phyloP scores from a whole-genome alignment of 2,888 invertebrate genomes.

The Orchesellides sinensis region DNA sequence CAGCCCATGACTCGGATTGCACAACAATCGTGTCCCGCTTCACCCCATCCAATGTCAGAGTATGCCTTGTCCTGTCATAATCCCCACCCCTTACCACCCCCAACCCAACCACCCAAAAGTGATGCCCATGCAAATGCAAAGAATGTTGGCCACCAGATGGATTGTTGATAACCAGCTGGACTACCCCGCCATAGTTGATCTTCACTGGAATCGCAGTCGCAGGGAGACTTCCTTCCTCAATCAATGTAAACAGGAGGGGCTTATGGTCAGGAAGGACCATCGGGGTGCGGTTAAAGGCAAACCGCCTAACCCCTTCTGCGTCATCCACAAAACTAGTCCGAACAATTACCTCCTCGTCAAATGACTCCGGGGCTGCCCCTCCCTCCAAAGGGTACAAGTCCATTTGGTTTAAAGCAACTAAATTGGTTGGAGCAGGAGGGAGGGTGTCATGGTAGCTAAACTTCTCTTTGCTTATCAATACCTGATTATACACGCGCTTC shows the following conservation, averaged over 20 bases:
- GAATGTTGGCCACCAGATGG: constrained; percentile 49
- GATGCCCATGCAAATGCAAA: constrained; percentile 69
- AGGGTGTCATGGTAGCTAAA: not conserved
- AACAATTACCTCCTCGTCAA: constrained; percentile 44
- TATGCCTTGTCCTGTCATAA: constrained; percentile 3
- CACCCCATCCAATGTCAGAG: not conserved
- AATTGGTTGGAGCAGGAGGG: not conserved
- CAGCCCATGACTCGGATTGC: constrained; percentile 23
- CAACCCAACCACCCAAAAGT: constrained; percentile 62
- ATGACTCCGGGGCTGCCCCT: constrained; percentile 30
- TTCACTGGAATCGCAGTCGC: not conserved
- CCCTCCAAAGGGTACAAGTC: constrained; percentile 35
- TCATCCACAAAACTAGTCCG: constrained; percentile 39
- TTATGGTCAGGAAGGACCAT: constrained; percentile 25
- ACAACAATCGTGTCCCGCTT: constrained; percentile 45
- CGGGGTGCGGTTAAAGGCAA: constrained; percentile 51
- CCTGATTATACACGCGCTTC: not conserved
- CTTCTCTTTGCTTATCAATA: not conserved
- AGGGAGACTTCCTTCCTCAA: constrained; percentile 40
- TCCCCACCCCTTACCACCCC: constrained; percentile 32
- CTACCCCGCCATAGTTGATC: constrained; percentile 27
- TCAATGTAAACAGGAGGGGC: constrained; percentile 40
- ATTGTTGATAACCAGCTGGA: constrained; percentile 63
- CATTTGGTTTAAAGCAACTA: constrained; percentile 26
- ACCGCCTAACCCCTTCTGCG: constrained; percentile 20